Percentiles rank a stretch among this genome's conserved stretches.
phyloP scores from a whole-genome alignment of 2,797 vertebrate species.

The Capromys pilorides region DNA sequence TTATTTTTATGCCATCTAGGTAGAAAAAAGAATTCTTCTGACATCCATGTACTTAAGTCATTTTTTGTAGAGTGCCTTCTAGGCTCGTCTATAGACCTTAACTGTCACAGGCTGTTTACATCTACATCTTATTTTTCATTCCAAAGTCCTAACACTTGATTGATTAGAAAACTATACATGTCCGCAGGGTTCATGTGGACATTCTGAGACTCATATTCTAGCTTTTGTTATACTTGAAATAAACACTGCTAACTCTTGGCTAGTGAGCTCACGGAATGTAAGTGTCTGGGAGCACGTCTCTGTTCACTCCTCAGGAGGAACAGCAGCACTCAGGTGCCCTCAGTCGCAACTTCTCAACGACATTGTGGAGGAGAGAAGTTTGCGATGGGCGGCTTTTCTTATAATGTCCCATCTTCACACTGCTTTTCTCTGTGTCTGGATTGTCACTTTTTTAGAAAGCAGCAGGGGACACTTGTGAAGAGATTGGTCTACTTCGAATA shows the following conservation, averaged over 20 bases:
- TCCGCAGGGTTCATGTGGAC: background rate
- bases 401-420: background rate
- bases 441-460: conserved; percentile 10
- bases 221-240: background rate
- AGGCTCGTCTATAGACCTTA: background rate
- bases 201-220: background rate
- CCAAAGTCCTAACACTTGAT: background rate
- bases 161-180: conserved; percentile 4
- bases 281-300: background rate
- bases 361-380: background rate
- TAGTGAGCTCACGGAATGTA: background rate
- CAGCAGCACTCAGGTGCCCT: background rate
- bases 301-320: background rate
- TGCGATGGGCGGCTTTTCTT: background rate
- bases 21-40: background rate
- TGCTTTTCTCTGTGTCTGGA: background rate
- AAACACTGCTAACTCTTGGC: background rate
- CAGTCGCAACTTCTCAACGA: conserved; percentile 12
- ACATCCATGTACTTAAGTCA: background rate
- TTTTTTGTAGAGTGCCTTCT: background rate
- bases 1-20: conserved; percentile 15
- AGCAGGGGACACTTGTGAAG: conserved; percentile 2
- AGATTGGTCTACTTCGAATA: background rate
- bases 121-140: conserved; percentile 18
- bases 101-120: background rate